A percentile compares a stretch with the other conserved stretches of the same genome.
These are phyloP conservation scores for Thera britannica DNA, from an alignment of 2,888 invertebrate species.

Conservation along the genomic window DNA sequence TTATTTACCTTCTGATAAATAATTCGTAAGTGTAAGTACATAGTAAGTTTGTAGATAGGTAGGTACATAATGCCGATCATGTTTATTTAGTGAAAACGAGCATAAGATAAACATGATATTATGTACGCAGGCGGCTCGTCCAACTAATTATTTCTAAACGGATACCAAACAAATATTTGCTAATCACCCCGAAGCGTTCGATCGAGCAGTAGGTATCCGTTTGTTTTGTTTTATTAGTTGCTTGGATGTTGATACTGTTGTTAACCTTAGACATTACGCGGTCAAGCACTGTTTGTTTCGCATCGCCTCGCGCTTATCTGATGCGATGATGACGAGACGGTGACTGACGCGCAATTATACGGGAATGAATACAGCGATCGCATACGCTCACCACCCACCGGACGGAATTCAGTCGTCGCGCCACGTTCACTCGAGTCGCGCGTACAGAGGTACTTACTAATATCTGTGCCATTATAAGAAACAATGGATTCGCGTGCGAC, in stretches of 20 bases:
- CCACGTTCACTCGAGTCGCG: constrained; percentile 58
- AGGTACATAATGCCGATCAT: constrained; percentile 21
- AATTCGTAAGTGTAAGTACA: too few relatives aligned
- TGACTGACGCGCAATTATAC: constrained; percentile 58
- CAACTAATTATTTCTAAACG: constrained; percentile 60
- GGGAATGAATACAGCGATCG: constrained; percentile 52
- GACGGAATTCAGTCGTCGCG: constrained; percentile 63
- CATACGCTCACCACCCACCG: constrained; percentile 31
- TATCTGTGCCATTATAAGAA: constrained; percentile 49
- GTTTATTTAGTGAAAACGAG: constrained; percentile 16
- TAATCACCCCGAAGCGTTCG: constrained; percentile 56
- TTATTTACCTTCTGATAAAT: too few relatives aligned
- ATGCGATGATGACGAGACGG: constrained; percentile 34
- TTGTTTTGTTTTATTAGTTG: constrained; percentile 53
- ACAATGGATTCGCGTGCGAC: constrained; percentile 64
- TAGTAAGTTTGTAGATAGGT: too few relatives aligned
- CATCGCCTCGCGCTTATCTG: constrained; percentile 49
- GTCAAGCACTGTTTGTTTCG: constrained; percentile 56
- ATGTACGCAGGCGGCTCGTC: constrained; percentile 46
- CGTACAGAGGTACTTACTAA: constrained; percentile 54
- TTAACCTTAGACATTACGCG: constrained; percentile 71
- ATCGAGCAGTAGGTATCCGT: constrained; percentile 52
- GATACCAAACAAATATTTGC: constrained; percentile 63
- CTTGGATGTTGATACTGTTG: constrained; percentile 39
- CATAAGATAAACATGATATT: constrained; percentile 44